These are phyloP conservation scores for Enteromius fasciolatus DNA, from an alignment of 2,797 vertebrate genomes.

Conservation along the genomic window DNA sequence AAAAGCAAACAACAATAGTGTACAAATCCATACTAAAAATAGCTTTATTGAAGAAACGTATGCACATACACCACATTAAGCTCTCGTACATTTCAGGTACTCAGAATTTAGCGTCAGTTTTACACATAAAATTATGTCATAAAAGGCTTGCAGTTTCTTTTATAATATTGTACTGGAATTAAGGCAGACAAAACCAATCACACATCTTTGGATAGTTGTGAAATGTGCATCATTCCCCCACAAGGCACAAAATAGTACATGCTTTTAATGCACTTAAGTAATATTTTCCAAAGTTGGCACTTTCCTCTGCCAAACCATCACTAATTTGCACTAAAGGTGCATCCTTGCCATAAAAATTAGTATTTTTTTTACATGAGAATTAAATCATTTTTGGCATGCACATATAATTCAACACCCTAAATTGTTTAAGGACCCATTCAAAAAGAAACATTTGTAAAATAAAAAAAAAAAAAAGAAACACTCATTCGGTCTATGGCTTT, in stretches of 20 bases:
- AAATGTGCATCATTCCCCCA: neutral
- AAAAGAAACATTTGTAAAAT: slow-evolving; percentile 5
- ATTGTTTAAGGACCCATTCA: neutral
- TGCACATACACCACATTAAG: slow-evolving; percentile 32
- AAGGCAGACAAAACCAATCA: neutral
- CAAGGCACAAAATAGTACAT: slow-evolving; percentile 17
- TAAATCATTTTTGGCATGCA: slow-evolving; percentile 22
- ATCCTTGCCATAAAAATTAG: neutral
- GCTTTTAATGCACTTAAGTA: slow-evolving; percentile 31
- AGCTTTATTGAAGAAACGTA: slow-evolving; percentile 51
- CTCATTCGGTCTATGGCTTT: slow-evolving; percentile 22
- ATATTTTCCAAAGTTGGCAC: slow-evolving; percentile 2
- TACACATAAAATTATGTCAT: slow-evolving; percentile 10
- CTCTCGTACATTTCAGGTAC: slow-evolving; percentile 37
- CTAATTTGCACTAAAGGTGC: neutral
- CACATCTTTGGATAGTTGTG: slow-evolving; percentile 41
- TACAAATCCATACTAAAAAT: slow-evolving; percentile 42
- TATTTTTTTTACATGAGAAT: neutral
- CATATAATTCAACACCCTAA: slow-evolving; percentile 21
- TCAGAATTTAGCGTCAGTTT: slow-evolving; percentile 20
- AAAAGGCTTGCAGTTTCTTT: neutral
- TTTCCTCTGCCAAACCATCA: slow-evolving; percentile 8
- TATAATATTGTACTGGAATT: slow-evolving; percentile 6
- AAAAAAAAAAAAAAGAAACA: neutral
- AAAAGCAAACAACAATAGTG: neutral